Percentiles rank a stretch among this genome's conserved stretches.
Evolutionary conservation across 2,797 vertebrate genomes (phyloP).

Genomic region (Moxostoma hubbsi): DNA sequence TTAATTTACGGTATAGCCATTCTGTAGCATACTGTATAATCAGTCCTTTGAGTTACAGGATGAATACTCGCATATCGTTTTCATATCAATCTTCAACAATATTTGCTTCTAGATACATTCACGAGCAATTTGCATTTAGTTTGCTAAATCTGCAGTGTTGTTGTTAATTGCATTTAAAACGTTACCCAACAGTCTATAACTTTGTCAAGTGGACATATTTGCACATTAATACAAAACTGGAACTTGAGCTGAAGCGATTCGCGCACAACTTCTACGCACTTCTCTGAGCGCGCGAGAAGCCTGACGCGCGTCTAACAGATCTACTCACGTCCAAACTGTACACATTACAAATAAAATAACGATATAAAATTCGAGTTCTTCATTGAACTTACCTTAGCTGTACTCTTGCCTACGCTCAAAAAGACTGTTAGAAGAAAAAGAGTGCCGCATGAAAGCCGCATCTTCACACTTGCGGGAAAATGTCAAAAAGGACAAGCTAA

Average conservation of each 20-base stretch:
- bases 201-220: neutral
- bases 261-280: constrained; percentile 26
- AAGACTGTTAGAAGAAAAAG: constrained; percentile 69
- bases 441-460: constrained; percentile 66
- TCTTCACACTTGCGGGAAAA: constrained; percentile 55
- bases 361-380: neutral
- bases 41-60: neutral
- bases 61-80: neutral
- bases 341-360: neutral
- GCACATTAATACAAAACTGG: neutral
- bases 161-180: neutral
- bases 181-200: neutral
- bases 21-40: too few species aligned
- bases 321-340: neutral
- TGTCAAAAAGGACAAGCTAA: constrained; percentile 61
- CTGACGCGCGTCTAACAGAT: neutral
- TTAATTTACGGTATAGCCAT: neutral
- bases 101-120: neutral
- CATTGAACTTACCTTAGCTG: constrained; percentile 73
- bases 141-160: neutral
- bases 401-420: constrained; percentile 58
- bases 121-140: neutral
- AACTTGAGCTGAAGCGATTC: neutral
- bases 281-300: constrained; percentile 4
- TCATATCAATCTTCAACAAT: neutral